These are phyloP conservation scores for Griposia aprilina DNA, from an alignment of 2,888 invertebrate species.

Conservation along the genomic window DNA sequence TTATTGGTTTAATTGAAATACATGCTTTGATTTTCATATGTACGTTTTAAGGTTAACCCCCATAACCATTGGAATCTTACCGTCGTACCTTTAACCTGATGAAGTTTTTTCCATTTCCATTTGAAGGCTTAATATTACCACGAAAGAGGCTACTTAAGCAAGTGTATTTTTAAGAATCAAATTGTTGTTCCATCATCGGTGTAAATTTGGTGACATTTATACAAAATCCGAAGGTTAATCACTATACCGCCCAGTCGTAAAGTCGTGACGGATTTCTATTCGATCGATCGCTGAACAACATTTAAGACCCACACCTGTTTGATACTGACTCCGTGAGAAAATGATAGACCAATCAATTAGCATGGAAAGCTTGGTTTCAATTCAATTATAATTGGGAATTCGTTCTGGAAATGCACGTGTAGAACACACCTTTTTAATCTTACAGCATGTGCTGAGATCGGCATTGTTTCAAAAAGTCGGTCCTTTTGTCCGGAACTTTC, in stretches of 20 bases:
- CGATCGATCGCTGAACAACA: slow-evolving; percentile 22
- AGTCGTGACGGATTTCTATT: slow-evolving; percentile 56
- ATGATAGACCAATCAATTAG: slow-evolving; percentile 40
- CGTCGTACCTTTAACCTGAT: background rate
- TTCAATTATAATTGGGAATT: slow-evolving; percentile 10
- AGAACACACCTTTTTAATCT: background rate
- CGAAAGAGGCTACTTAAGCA: background rate
- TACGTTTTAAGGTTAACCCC: background rate
- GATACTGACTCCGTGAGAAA: slow-evolving; percentile 43
- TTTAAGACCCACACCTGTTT: slow-evolving; percentile 55
- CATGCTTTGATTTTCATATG: background rate
- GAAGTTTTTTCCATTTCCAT: background rate
- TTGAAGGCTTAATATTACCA: background rate
- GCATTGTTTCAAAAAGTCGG: background rate
- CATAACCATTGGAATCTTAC: too few species aligned
- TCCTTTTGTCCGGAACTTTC: background rate
- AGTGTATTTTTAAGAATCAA: background rate
- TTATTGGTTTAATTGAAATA: background rate
- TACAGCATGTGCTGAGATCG: background rate
- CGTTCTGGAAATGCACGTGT: background rate
- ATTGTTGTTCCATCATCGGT: background rate
- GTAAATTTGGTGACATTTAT: slow-evolving; percentile 14
- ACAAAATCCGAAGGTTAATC: slow-evolving; percentile 9
- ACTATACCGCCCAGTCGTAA: slow-evolving; percentile 15
- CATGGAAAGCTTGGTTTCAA: slow-evolving; percentile 2